phyloP scores from a whole-genome alignment of 2,888 invertebrate genomes.

The Anarsia innoxiella region DNA sequence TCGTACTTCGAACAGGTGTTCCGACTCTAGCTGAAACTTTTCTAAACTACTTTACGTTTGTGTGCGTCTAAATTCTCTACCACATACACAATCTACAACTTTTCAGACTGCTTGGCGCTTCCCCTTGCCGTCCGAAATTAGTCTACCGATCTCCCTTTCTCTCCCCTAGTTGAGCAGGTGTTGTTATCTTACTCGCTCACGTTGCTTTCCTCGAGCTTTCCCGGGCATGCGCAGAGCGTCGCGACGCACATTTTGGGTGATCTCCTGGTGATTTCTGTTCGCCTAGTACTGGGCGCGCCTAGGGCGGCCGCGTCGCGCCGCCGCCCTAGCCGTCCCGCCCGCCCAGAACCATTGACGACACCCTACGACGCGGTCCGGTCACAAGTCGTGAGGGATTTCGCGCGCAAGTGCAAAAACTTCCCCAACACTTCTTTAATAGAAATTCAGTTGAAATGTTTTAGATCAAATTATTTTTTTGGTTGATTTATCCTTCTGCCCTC shows the following conservation, averaged over 20 bases:
- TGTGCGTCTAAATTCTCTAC: constrained; percentile 26
- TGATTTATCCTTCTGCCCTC: not conserved
- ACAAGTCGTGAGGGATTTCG: constrained; percentile 35
- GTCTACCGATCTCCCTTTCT: constrained; percentile 37
- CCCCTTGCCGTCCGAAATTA: constrained; percentile 61
- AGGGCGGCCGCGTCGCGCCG: constrained; percentile 70
- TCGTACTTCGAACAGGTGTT: too few relatives aligned
- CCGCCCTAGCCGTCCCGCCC: constrained; percentile 54
- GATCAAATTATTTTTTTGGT: not conserved
- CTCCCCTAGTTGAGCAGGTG: constrained; percentile 44
- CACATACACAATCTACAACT: constrained; percentile 31
- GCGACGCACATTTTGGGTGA: constrained; percentile 52
- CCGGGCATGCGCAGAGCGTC: constrained; percentile 63
- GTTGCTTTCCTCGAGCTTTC: constrained; percentile 57
- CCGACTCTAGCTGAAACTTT: not conserved
- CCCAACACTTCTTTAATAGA: too few relatives aligned
- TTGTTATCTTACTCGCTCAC: constrained; percentile 43
- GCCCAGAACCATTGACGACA: constrained; percentile 49
- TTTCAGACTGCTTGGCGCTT: constrained; percentile 72
- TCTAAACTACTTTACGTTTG: constrained; percentile 11
- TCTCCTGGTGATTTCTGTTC: constrained; percentile 43
- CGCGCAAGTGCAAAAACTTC: constrained; percentile 52
- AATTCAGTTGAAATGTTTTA: constrained; percentile 20
- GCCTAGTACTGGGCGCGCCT: constrained; percentile 73
- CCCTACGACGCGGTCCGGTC: constrained; percentile 61